Conservation (phyloP, 2,797 vertebrate genomes). For the Gila robusta region DNA sequence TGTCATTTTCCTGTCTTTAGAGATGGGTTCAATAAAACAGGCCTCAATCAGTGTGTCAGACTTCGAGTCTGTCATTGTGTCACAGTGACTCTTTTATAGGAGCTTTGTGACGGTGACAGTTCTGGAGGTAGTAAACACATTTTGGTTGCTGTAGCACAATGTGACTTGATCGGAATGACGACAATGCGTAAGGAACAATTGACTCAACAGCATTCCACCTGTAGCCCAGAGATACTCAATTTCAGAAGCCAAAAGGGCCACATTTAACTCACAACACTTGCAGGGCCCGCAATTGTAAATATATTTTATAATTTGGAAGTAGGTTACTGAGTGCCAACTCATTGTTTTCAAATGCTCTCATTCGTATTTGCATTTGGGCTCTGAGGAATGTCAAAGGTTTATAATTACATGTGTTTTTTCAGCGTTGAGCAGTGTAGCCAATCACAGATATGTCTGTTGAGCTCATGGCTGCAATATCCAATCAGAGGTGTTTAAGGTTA, state of each 20-base stretch:
- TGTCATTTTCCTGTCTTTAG: constrained; percentile 64
- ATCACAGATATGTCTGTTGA: not conserved
- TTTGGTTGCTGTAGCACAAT: not conserved
- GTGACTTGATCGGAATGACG: constrained; percentile 7
- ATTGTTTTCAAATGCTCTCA: not conserved
- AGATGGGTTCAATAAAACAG: constrained; percentile 50
- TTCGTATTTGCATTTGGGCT: not conserved
- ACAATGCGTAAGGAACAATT: not conserved
- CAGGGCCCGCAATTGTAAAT: not conserved
- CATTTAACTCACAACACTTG: not conserved
- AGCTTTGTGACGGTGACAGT: constrained; percentile 47
- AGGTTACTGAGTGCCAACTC: not conserved
- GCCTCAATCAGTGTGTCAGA: constrained; percentile 55
- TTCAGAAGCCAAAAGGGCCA: not conserved
- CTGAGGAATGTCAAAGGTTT: not conserved
- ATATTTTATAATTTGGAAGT: not conserved
- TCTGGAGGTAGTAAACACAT: constrained; percentile 24
- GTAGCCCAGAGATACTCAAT: not conserved
- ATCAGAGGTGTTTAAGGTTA: not conserved
- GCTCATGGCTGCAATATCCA: not conserved
- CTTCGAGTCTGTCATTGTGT: constrained; percentile 53
- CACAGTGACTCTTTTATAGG: constrained; percentile 32
- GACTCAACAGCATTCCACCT: not conserved
- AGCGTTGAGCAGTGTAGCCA: not conserved
- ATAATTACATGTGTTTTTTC: not conserved